Evolutionary conservation across 2,113 vertebrate genomes (phyloP).

Genomic region (Psammodynastes pulverulentus): DNA sequence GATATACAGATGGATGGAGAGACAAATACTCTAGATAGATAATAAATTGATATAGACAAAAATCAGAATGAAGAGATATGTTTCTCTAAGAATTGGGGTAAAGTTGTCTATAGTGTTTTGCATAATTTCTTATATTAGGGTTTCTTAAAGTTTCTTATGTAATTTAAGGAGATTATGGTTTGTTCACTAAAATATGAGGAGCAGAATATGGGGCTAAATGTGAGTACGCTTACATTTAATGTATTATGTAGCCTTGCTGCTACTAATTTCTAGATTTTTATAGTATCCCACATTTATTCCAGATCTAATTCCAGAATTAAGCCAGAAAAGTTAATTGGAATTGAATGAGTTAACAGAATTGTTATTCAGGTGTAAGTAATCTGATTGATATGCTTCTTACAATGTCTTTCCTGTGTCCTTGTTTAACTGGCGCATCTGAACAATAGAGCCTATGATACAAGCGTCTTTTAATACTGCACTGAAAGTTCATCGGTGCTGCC

Average conservation of each 20-base stretch:
- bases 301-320: neutral
- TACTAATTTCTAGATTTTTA: neutral
- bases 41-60: neutral
- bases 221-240: neutral
- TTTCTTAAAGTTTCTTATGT: neutral
- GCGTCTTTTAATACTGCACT: neutral
- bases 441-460: conserved; percentile 28
- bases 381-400: neutral
- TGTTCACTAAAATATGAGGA: neutral
- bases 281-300: neutral
- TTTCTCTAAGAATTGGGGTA: neutral
- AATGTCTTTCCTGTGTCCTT: neutral
- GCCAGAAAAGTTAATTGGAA: neutral
- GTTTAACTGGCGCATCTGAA: neutral
- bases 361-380: neutral
- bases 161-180: neutral
- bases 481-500: neutral
- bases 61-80: neutral
- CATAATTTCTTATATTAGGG: neutral
- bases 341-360: neutral
- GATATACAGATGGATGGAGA: neutral
- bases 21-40: too few species aligned
- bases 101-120: too few species aligned
- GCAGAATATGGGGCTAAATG: neutral
- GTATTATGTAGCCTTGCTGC: neutral